Percentiles rank a stretch among this genome's conserved stretches.
Conservation (phyloP, 2,797 vertebrate genomes). For the Peromyscus nudipes region DNA sequence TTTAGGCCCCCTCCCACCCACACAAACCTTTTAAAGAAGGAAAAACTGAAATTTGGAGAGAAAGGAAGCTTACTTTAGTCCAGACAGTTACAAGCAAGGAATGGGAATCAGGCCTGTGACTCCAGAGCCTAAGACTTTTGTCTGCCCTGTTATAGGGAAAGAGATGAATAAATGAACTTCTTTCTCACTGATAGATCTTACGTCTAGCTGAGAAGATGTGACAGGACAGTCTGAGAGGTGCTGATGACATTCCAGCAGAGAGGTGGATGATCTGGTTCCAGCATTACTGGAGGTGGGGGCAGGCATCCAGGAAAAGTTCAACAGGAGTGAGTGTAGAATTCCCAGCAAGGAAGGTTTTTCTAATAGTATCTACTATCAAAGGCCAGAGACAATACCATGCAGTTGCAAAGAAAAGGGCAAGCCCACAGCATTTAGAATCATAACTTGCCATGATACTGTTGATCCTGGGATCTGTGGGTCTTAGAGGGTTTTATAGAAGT, state of each 20-base stretch:
- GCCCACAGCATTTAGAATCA: not conserved
- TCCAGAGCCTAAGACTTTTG: not conserved
- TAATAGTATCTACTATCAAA: not conserved
- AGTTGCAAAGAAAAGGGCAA: not conserved
- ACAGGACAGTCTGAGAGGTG: not conserved
- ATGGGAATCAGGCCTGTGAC: not conserved
- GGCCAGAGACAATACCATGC: not conserved
- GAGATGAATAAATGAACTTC: not conserved
- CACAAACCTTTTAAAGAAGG: not conserved
- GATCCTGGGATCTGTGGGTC: constrained; percentile 1
- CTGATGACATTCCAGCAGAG: not conserved
- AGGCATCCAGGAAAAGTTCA: not conserved
- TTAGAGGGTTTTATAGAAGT: not conserved
- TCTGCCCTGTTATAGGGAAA: not conserved
- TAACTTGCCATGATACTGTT: constrained; percentile 19
- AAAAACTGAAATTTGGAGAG: constrained; percentile 28
- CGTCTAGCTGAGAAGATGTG: not conserved
- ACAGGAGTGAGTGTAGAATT: rapidly evolving
- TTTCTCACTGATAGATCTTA: not conserved
- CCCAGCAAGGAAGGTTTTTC: not conserved
- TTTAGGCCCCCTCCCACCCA: not conserved
- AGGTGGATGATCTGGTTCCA: not conserved
- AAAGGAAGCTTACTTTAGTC: not conserved
- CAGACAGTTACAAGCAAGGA: not conserved
- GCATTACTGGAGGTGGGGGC: not conserved